A percentile compares a stretch with the other conserved stretches of the same genome.
Evolutionary conservation across 2,797 vertebrate species (phyloP).

Genomic region (Eurystomus glaucurus): DNA sequence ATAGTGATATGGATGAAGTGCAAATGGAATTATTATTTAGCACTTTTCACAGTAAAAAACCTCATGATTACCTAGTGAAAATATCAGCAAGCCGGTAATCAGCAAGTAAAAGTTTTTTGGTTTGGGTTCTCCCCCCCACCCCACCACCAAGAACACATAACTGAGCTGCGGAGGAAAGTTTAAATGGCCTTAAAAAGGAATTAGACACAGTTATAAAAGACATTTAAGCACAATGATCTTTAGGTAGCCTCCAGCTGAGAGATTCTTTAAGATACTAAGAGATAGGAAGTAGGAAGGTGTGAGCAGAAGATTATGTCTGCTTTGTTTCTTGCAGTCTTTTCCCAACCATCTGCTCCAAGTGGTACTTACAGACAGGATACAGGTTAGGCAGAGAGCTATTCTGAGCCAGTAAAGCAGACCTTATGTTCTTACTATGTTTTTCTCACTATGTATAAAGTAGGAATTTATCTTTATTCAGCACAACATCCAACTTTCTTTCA

Average conservation of each 20-base stretch:
- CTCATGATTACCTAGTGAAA: neutral
- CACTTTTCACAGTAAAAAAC: neutral
- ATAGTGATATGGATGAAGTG: neutral
- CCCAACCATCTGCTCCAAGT: neutral
- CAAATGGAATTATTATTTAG: neutral
- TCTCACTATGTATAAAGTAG: neutral
- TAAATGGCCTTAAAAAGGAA: neutral
- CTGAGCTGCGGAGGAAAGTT: neutral
- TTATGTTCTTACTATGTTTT: conserved; percentile 3
- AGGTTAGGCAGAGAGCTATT: conserved; percentile 41
- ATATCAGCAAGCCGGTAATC: neutral
- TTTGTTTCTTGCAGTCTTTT: conserved; percentile 15
- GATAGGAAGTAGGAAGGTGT: neutral
- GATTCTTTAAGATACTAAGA: neutral
- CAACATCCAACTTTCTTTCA: neutral
- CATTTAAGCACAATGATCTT: neutral
- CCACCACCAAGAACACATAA: neutral
- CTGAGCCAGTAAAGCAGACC: neutral
- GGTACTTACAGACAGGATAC: neutral
- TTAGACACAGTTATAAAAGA: neutral
- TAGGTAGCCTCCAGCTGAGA: neutral
- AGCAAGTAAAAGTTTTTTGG: neutral
- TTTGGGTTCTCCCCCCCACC: neutral
- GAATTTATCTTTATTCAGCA: neutral
- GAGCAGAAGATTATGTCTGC: neutral